Evolutionary conservation across 2,888 invertebrate genomes (phyloP).

Genomic region (Temnothorax ravouxi): DNA sequence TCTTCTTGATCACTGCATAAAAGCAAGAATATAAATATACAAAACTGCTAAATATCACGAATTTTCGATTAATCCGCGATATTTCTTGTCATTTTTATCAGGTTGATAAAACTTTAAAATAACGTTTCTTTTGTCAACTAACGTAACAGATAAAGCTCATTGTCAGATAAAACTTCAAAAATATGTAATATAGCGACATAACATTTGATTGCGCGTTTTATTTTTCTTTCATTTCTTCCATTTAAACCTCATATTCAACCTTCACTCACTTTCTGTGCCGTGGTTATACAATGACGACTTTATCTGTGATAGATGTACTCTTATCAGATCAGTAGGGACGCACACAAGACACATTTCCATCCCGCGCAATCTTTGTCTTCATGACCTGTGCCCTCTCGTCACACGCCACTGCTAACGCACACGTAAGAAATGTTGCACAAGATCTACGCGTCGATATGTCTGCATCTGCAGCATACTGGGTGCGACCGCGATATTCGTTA

Average conservation of each 20-base stretch:
- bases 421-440: constrained; percentile 12
- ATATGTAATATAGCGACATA: neutral
- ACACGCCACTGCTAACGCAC: constrained; percentile 42
- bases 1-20: neutral
- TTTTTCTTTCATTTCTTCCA: neutral
- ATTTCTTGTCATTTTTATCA: neutral
- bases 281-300: neutral
- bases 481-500: constrained; percentile 36
- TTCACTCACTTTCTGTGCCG: neutral
- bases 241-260: neutral
- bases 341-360: constrained; percentile 48
- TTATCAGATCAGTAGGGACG: constrained; percentile 50
- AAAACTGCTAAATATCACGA: neutral
- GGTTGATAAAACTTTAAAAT: neutral
- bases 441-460: constrained; percentile 24
- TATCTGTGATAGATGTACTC: neutral
- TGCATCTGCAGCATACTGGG: neutral
- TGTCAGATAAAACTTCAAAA: neutral
- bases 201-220: neutral
- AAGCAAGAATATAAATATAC: constrained; percentile 5
- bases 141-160: neutral
- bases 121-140: neutral
- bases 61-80: neutral
- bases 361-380: constrained; percentile 31
- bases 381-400: constrained; percentile 14